Evolutionary conservation across 2,888 invertebrate species (phyloP), one percentile per base, ranked within the genome.

Genomic region (Hartigia nigra): DNA sequence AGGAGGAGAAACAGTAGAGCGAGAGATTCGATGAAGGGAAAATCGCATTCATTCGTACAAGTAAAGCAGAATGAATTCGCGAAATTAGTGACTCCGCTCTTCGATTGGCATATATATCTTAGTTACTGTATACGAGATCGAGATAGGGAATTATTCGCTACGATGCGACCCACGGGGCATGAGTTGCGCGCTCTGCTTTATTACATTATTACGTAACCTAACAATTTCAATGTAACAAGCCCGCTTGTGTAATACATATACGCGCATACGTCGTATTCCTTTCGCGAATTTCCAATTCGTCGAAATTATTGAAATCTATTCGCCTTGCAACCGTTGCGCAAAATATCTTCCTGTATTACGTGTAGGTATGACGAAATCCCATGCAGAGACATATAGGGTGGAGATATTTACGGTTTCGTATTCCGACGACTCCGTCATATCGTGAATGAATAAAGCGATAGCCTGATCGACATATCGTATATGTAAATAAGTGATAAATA

Each of bases 141-240:
- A 72, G 34, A 31, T 72, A 72, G 31, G 32, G 72, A 72, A 72
- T 72, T 72, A 72, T 31, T 34, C 32, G 32, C 23, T 9, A 72
- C 9, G 34, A 72, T 31, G 72, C 72, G 72, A 72, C 31, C 70
- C 70, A 32, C 32, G 32, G 70, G 72, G 72, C 72, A 34, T 14
- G 34, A 32, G 72, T 72, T 72, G 23, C 72, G 9, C 72, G 72
- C 32, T 72, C 14, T 5, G 72, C 72, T 31, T 72, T 72, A 23
- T 72, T 72, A 72, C 23, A 55, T 55, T 55, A 55, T 55, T 72
- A 31, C 72, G 72, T 34, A 12, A 32, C 12, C 31, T 72, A 72
- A 72, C 72, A 72, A 72, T 14, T 14, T 72, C n/a, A 14, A 72
- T 72, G 72, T 23, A 72, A 72, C 32, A 72, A 72, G 32, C 72